These are phyloP conservation scores for Tachycineta bicolor DNA, from an alignment of 2,113 vertebrate species.

Conservation along the genomic window DNA sequence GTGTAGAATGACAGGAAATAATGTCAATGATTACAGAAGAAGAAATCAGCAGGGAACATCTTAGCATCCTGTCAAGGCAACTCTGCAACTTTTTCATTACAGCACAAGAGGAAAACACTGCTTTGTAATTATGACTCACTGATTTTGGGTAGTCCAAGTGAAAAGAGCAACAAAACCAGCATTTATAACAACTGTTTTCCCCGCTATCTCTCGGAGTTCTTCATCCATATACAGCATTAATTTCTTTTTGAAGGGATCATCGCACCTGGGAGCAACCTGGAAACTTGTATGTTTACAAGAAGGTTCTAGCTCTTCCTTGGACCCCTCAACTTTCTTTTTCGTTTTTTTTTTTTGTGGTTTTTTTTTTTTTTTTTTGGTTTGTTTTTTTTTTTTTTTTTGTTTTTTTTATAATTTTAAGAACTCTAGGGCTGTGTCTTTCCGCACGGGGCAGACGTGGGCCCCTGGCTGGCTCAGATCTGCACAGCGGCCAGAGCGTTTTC, in stretches of 20 bases:
- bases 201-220: not conserved
- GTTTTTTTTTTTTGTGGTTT: not conserved
- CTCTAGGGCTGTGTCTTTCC: too few relatives aligned
- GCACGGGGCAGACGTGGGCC: too few relatives aligned
- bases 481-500: too few relatives aligned
- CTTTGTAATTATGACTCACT: not conserved
- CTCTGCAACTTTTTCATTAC: not conserved
- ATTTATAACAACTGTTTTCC: not conserved
- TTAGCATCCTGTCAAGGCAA: not conserved
- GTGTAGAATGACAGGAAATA: not conserved
- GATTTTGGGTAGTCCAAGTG: not conserved
- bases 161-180: not conserved
- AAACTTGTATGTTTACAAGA: not conserved
- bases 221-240: not conserved
- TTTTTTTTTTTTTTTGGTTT: too few relatives aligned
- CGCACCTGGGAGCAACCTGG: not conserved
- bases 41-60: not conserved
- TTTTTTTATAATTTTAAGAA: too few relatives aligned
- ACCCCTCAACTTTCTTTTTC: not conserved
- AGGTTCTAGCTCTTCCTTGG: not conserved
- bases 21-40: not conserved
- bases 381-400: not conserved
- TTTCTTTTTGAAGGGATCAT: not conserved
- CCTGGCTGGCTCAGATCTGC: too few relatives aligned
- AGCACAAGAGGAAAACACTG: accelerated